Conservation (phyloP, 2,888 invertebrate genomes). For the Cerceris rybyensis region DNA sequence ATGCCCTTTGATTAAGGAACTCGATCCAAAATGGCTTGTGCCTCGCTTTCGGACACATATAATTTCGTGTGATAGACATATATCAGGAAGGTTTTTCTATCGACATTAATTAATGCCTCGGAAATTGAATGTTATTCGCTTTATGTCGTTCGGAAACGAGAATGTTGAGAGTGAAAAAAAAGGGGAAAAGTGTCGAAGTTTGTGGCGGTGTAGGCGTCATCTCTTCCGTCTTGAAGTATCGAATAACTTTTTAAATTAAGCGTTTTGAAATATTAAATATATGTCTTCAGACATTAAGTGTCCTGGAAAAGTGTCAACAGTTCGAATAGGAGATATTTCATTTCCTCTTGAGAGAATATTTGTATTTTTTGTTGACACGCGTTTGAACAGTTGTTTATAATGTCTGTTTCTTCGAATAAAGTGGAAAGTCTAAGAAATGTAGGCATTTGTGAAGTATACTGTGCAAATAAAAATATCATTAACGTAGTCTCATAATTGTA, state of each 20-base stretch:
- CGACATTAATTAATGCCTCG: neutral
- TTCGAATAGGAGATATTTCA: too few relatives aligned
- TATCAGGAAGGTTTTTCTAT: slow-evolving; percentile 24
- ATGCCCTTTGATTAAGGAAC: slow-evolving; percentile 28
- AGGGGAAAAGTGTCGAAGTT: neutral
- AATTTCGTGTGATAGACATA: slow-evolving; percentile 29
- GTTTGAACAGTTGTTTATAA: too few relatives aligned
- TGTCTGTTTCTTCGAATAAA: too few relatives aligned
- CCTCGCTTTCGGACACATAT: slow-evolving; percentile 10
- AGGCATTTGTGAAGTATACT: too few relatives aligned
- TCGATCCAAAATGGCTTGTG: slow-evolving; percentile 20
- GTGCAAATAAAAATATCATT: too few relatives aligned
- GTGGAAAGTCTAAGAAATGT: too few relatives aligned
- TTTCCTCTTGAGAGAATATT: neutral
- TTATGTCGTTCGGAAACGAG: neutral
- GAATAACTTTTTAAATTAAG: too few relatives aligned
- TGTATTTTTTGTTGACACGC: neutral
- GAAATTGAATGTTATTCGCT: neutral
- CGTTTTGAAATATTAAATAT: too few relatives aligned
- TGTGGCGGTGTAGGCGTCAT: neutral
- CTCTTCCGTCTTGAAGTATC: too few relatives aligned
- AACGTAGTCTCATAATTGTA: too few relatives aligned
- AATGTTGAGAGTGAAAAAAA: neutral
- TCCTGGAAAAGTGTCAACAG: too few relatives aligned
- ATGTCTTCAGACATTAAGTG: too few relatives aligned